These are phyloP conservation scores for Paralinhomoeus sp. DNA, from an alignment of 2,888 invertebrate genomes.

Conservation along the genomic window DNA sequence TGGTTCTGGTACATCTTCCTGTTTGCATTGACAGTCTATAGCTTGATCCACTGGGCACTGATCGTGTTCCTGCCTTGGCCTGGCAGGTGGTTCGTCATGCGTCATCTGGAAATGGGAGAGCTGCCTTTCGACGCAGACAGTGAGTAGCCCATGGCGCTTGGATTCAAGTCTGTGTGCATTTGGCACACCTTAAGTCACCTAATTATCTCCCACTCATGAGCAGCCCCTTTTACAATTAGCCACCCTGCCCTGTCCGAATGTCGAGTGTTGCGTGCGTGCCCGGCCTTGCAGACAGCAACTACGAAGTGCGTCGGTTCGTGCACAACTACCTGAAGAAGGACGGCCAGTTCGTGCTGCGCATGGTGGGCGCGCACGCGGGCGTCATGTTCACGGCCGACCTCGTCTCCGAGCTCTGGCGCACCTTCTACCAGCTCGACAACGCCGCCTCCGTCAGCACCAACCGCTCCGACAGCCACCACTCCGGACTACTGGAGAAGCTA, in stretches of 20 bases:
- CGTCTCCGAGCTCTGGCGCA: constrained; percentile 4
- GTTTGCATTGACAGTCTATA: constrained; percentile 1
- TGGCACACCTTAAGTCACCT: too few species aligned
- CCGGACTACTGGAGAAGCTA: too few species aligned
- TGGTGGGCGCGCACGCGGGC: constrained; percentile 6
- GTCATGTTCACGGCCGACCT: constrained; percentile 6
- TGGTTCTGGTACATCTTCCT: constrained; percentile 6
- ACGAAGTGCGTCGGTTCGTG: constrained; percentile 6
- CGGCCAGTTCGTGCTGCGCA: constrained; percentile 6
- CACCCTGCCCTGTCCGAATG: too few species aligned
- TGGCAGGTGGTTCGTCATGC: constrained; percentile 2
- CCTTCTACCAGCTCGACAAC: constrained; percentile 4
- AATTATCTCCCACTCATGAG: too few species aligned
- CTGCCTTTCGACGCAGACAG: constrained; percentile 5
- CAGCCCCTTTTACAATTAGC: too few species aligned
- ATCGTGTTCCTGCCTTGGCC: constrained; percentile 1
- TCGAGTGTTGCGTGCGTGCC: too few species aligned
- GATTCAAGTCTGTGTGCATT: too few species aligned
- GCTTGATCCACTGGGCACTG: constrained; percentile 3
- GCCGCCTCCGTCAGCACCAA: not conserved
- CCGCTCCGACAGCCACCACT: too few species aligned
- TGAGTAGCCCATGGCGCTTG: not conserved
- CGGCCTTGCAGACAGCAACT: constrained; percentile 1
- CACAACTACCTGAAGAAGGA: constrained; percentile 3
- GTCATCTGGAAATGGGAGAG: constrained; percentile 6